These are phyloP conservation scores for Scaptomyza caliginosa DNA, from an alignment of 2,888 invertebrate species.

Conservation along the genomic window DNA sequence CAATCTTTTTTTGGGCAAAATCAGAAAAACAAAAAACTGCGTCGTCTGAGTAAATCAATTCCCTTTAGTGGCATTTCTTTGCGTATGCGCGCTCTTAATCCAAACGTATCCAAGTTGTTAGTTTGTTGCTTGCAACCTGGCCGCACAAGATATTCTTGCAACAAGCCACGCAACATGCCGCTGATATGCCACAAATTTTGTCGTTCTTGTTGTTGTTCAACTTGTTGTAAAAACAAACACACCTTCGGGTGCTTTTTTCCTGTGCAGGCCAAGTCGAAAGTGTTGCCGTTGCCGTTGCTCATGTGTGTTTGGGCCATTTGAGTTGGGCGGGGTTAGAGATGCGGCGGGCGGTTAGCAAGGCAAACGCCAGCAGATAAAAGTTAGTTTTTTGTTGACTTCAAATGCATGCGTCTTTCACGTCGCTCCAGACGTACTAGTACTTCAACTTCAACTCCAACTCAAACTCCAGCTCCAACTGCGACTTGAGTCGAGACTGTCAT, in stretches of 20 bases:
- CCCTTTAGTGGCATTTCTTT: conserved; percentile 72
- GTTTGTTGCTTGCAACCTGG: conserved; percentile 20
- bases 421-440: conserved; percentile 16
- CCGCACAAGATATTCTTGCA: conserved; percentile 32
- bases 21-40: background rate
- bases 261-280: conserved; percentile 26
- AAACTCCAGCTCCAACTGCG: conserved; percentile 26
- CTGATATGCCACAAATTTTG: conserved; percentile 78
- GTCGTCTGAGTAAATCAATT: conserved; percentile 76
- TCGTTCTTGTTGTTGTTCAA: conserved; percentile 57
- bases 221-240: conserved; percentile 73
- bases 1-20: background rate
- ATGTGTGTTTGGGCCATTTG: conserved; percentile 6
- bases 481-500: conserved; percentile 59
- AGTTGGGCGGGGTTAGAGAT: background rate
- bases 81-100: conserved; percentile 50
- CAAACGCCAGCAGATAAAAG: conserved; percentile 57
- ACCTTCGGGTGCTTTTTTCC: conserved; percentile 77
- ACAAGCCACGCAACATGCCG: conserved; percentile 67
- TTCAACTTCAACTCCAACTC: too few species aligned
- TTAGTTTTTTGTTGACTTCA: conserved; percentile 75
- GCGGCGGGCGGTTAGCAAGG: background rate
- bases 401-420: conserved; percentile 60
- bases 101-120: conserved; percentile 10
- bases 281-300: conserved; percentile 48